Conservation (phyloP, 2,797 vertebrate species). For the Columba guinea region DNA sequence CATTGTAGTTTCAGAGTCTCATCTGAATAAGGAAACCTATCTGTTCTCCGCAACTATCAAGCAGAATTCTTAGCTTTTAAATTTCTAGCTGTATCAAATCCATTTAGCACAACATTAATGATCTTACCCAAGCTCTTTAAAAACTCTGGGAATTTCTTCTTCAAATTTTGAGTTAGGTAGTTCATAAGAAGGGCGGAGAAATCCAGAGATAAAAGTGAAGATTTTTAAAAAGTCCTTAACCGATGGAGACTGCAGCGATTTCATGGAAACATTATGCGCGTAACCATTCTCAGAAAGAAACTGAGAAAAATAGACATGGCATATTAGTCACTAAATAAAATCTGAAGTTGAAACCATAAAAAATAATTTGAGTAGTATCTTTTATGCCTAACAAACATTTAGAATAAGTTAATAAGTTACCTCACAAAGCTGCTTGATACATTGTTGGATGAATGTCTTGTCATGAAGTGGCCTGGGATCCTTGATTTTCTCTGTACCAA, state of each 20-base stretch:
- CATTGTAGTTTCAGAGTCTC: not conserved
- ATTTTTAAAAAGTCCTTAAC: conserved; percentile 96
- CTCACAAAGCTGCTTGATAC: conserved; percentile 92
- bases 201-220: conserved; percentile 90
- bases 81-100: not conserved
- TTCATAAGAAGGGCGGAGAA: conserved; percentile 88
- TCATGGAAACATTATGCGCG: conserved; percentile 83
- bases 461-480: conserved; percentile 93
- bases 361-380: not conserved
- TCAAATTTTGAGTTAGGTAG: conserved; percentile 92
- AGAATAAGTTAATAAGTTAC: conserved; percentile 68
- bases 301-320: conserved; percentile 63
- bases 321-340: not conserved
- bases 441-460: conserved; percentile 93
- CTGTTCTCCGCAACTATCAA: not conserved
- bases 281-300: conserved; percentile 89
- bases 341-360: not conserved
- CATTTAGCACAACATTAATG: not conserved
- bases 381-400: not conserved
- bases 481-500: conserved; percentile 94
- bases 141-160: conserved; percentile 92
- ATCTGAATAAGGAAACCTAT: not conserved
- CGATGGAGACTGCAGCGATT: conserved; percentile 92
- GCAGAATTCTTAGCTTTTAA: not conserved
- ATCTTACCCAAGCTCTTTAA: conserved; percentile 89